These are phyloP conservation scores for Mugil cephalus DNA, from an alignment of 2,113 vertebrate genomes.

Conservation along the genomic window DNA sequence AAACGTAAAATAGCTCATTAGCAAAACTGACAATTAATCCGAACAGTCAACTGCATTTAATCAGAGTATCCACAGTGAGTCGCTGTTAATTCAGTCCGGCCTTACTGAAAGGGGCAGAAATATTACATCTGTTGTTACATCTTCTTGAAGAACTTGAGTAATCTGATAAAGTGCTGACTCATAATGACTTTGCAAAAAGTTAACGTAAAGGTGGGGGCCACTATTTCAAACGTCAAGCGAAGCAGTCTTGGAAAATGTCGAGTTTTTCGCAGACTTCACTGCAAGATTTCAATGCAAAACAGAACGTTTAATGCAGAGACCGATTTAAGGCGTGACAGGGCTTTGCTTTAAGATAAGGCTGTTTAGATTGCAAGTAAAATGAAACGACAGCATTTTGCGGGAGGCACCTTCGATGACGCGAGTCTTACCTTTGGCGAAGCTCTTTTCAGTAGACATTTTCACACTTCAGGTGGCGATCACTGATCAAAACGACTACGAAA, in stretches of 20 bases:
- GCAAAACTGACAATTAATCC: too few relatives aligned
- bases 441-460: conserved; percentile 63
- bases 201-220: too few relatives aligned
- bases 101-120: too few relatives aligned
- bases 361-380: background rate
- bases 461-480: background rate
- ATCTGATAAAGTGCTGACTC: background rate
- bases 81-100: background rate
- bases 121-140: too few relatives aligned
- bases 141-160: too few relatives aligned
- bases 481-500: background rate
- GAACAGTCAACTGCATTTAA: too few relatives aligned
- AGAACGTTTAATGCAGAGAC: too few relatives aligned
- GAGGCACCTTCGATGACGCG: too few relatives aligned
- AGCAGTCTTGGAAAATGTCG: too few relatives aligned
- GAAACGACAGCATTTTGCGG: background rate
- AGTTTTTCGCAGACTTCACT: background rate
- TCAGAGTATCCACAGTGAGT: background rate
- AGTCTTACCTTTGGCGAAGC: conserved; percentile 70
- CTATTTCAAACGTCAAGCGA: too few relatives aligned
- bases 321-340: background rate
- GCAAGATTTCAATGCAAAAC: background rate
- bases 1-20: too few relatives aligned
- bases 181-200: conserved; percentile 28
- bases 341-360: too few relatives aligned